These are phyloP conservation scores for Galerucella pusilla DNA, from an alignment of 2,888 invertebrate species.

Conservation along the genomic window DNA sequence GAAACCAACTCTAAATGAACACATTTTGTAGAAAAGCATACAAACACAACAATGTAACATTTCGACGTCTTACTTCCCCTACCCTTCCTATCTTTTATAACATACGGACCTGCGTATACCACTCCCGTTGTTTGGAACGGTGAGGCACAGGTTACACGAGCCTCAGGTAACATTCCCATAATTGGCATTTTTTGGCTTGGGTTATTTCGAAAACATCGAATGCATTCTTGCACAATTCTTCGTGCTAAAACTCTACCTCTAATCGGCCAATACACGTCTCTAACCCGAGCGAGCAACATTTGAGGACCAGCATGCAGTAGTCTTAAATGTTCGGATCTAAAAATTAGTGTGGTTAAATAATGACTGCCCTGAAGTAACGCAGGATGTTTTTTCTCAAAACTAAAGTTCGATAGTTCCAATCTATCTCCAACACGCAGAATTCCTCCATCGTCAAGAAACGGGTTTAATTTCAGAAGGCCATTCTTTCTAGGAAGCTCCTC, in stretches of 20 bases:
- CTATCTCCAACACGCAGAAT: neutral
- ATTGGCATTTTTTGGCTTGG: too few relatives aligned
- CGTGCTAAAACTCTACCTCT: neutral
- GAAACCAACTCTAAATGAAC: too few relatives aligned
- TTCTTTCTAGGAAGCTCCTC: neutral
- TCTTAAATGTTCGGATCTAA: neutral
- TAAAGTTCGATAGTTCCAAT: neutral
- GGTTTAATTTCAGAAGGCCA: neutral
- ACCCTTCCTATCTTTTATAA: too few relatives aligned
- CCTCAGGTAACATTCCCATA: neutral
- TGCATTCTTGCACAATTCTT: too few relatives aligned
- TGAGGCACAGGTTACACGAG: neutral
- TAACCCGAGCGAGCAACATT: neutral
- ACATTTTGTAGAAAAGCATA: too few relatives aligned
- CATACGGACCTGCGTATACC: neutral
- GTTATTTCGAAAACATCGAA: too few relatives aligned
- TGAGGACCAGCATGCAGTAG: constrained; percentile 5
- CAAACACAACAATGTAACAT: too few relatives aligned
- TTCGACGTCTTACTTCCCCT: too few relatives aligned
- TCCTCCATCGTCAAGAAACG: constrained; percentile 1
- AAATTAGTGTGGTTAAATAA: neutral
- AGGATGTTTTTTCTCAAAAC: neutral
- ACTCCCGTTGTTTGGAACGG: neutral
- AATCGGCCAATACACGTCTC: neutral
- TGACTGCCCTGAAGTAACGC: neutral